These are phyloP conservation scores for Pygocentrus nattereri DNA, from an alignment of 2,797 vertebrate species.

Conservation along the genomic window DNA sequence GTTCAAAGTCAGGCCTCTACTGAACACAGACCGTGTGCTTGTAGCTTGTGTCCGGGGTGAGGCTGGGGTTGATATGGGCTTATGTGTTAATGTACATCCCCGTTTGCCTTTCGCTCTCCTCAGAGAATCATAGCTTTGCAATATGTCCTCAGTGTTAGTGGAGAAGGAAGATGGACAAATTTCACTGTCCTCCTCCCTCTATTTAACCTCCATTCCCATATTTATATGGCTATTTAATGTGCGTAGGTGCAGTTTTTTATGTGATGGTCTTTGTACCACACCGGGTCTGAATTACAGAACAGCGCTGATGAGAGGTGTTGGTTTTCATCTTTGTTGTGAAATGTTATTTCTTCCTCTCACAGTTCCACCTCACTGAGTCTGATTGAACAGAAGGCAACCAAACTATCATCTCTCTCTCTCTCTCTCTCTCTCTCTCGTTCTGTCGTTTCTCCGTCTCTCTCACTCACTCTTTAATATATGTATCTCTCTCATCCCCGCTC, in stretches of 20 bases:
- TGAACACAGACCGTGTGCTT: conserved; percentile 37
- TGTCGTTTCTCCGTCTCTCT: conserved; percentile 36
- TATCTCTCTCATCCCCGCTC: conserved; percentile 67
- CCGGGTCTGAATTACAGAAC: conserved; percentile 47
- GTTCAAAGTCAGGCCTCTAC: background rate
- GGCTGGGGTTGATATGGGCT: conserved; percentile 2
- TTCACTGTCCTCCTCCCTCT: conserved; percentile 25
- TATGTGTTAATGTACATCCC: conserved; percentile 26
- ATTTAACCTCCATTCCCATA: conserved; percentile 49
- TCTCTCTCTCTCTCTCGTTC: conserved; percentile 41
- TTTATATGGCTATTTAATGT: conserved; percentile 50
- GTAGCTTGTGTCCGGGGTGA: background rate
- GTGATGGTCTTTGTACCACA: conserved; percentile 46
- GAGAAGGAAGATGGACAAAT: conserved; percentile 46
- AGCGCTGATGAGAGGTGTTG: conserved; percentile 38
- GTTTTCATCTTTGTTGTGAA: conserved; percentile 57
- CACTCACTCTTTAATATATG: conserved; percentile 61
- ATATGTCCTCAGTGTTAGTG: conserved; percentile 14
- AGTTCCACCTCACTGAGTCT: conserved; percentile 60
- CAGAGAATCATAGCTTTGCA: conserved; percentile 12
- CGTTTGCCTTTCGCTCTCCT: conserved; percentile 7
- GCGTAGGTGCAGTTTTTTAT: conserved; percentile 33
- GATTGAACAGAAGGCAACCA: conserved; percentile 59
- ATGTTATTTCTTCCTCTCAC: conserved; percentile 53
- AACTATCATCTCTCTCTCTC: conserved; percentile 51